Conservation (phyloP, 2,888 invertebrate species). For the Drosophila lutescens region DNA sequence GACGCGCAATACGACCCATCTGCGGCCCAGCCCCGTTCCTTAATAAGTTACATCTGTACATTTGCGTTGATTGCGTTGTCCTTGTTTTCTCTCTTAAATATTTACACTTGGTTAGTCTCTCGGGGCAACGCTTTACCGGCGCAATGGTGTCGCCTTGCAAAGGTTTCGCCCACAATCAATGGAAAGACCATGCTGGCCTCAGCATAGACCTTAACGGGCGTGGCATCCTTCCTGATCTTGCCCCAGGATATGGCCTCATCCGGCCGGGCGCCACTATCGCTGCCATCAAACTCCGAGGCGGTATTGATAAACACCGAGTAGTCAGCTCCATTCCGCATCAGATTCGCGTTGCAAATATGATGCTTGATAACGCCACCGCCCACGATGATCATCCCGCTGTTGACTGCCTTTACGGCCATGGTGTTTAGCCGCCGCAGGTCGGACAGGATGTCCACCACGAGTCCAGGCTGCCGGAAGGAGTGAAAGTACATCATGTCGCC, state of each 20-base stretch:
- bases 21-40: conserved; percentile 12
- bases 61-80: conserved; percentile 48
- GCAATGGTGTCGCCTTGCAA: conserved; percentile 89
- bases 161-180: conserved; percentile 97
- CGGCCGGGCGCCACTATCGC: conserved; percentile 98
- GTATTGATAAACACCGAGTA: conserved; percentile 98
- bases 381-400: conserved; percentile 98
- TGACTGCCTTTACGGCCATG: conserved; percentile 95
- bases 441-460: conserved; percentile 96
- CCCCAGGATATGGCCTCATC: conserved; percentile 99
- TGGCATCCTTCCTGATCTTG: conserved; percentile 94
- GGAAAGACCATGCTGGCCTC: conserved; percentile 98
- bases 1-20: conserved; percentile 16
- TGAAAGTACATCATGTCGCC: conserved; percentile 99
- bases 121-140: conserved; percentile 32
- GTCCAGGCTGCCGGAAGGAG: conserved; percentile 95
- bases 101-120: conserved; percentile 45
- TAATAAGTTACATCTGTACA: conserved; percentile 45
- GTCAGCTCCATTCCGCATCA: conserved; percentile 99
- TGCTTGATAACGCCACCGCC: conserved; percentile 99
- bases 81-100: conserved; percentile 33
- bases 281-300: conserved; percentile 97
- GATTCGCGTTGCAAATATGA: conserved; percentile 99
- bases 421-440: conserved; percentile 95
- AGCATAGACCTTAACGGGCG: conserved; percentile 95